Conservation (phyloP, 2,888 invertebrate genomes). For the Enchytraeus crypticus region DNA sequence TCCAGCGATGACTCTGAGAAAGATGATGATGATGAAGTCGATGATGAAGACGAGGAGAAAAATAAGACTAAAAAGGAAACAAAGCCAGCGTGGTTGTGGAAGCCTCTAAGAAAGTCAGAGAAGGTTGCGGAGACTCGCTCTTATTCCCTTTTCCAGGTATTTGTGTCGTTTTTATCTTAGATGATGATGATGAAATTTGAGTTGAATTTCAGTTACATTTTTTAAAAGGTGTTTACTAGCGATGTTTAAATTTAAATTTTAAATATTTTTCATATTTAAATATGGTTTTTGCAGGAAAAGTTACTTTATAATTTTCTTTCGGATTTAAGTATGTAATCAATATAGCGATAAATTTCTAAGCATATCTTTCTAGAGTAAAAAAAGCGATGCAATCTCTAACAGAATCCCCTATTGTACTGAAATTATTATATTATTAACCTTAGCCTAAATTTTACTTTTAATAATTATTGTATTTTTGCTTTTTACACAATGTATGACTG, state of each 20-base stretch:
- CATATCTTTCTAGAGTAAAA: too few species aligned
- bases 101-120: conserved; percentile 28
- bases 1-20: too few species aligned
- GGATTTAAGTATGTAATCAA: too few species aligned
- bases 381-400: too few species aligned
- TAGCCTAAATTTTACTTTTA: too few species aligned
- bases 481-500: too few species aligned
- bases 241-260: neutral
- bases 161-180: neutral
- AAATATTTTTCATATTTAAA: neutral
- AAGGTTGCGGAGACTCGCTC: conserved; percentile 19
- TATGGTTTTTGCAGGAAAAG: too few species aligned
- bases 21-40: neutral
- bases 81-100: conserved; percentile 38
- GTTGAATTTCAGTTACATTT: neutral
- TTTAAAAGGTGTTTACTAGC: neutral
- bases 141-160: conserved; percentile 13
- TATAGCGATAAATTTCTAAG: too few species aligned
- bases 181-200: neutral
- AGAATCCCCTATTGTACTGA: too few species aligned
- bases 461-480: too few species aligned
- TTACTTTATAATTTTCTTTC: too few species aligned
- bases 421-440: too few species aligned
- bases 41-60: conserved; percentile 10
- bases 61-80: conserved; percentile 24